Conservation (phyloP, 2,888 invertebrate species). For the Coecobrya sp. region DNA sequence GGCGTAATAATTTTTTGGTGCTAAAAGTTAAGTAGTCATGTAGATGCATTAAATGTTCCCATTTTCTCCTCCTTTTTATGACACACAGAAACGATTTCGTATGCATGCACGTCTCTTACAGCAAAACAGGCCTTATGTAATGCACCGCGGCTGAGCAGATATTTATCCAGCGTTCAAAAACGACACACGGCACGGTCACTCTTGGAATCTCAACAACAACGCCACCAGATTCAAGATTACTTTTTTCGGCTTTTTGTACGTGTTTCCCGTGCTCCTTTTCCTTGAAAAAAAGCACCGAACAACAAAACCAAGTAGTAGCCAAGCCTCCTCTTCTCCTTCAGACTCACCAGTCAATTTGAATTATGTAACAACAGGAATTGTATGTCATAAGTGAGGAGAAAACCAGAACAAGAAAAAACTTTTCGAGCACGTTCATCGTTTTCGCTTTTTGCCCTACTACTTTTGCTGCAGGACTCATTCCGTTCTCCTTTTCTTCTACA, state of each 20-base stretch:
- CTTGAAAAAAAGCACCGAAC: not conserved
- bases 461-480: slow-evolving; percentile 2
- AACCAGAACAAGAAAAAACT: slow-evolving; percentile 47
- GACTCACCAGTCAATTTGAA: slow-evolving; percentile 54
- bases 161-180: not conserved
- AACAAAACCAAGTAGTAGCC: not conserved
- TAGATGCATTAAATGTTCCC: slow-evolving; percentile 71
- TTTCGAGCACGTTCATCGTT: slow-evolving; percentile 51
- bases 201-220: slow-evolving; percentile 1
- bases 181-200: slow-evolving; percentile 1
- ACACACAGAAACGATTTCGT: slow-evolving; percentile 71
- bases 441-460: not conserved
- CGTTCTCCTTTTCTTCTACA: not conserved
- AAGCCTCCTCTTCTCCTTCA: not conserved
- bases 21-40: slow-evolving; percentile 72
- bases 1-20: slow-evolving; percentile 60
- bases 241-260: slow-evolving; percentile 50
- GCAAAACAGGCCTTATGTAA: not conserved
- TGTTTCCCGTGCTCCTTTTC: slow-evolving; percentile 30
- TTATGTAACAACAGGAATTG: slow-evolving; percentile 63
- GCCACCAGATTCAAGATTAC: slow-evolving; percentile 13
- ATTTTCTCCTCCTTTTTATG: slow-evolving; percentile 76
- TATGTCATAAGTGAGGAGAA: slow-evolving; percentile 48
- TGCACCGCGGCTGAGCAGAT: not conserved
- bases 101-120: slow-evolving; percentile 51